Conservation (phyloP, 2,888 invertebrate genomes). For the Neuroscelio doddi region DNA sequence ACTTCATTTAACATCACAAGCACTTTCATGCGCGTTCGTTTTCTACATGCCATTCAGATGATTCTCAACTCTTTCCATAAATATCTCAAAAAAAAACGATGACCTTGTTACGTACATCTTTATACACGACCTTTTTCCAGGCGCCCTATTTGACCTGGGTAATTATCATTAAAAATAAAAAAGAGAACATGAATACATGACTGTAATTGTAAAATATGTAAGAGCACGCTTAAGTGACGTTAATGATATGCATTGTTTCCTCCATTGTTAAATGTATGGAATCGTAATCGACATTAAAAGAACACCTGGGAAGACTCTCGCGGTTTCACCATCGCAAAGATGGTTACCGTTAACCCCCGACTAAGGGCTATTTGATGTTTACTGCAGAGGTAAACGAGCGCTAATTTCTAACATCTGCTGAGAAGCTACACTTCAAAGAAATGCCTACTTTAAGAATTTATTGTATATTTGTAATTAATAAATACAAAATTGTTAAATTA, state of each 20-base stretch:
- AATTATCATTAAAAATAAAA: background rate
- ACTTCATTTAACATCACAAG: background rate
- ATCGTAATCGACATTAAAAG: slow-evolving; percentile 15
- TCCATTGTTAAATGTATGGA: slow-evolving; percentile 14
- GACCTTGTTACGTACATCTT: slow-evolving; percentile 26
- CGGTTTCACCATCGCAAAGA: slow-evolving; percentile 30
- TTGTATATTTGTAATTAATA: too few species aligned
- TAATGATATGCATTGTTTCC: slow-evolving; percentile 22
- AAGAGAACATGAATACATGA: slow-evolving; percentile 9
- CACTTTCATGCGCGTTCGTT: slow-evolving; percentile 6
- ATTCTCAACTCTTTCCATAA: slow-evolving; percentile 16
- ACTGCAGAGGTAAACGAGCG: background rate
- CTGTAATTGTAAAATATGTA: slow-evolving; percentile 11
- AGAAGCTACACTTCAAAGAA: too few species aligned
- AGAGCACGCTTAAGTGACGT: slow-evolving; percentile 18
- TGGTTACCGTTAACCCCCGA: slow-evolving; percentile 30
- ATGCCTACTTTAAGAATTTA: too few species aligned
- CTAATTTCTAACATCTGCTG: background rate
- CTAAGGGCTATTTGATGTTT: slow-evolving; percentile 25
- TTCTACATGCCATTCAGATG: background rate
- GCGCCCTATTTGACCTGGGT: slow-evolving; percentile 14
- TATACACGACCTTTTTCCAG: slow-evolving; percentile 28
- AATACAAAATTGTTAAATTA: too few species aligned
- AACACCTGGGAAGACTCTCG: slow-evolving; percentile 36
- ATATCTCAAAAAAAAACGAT: slow-evolving; percentile 18